Conservation (phyloP, 2,797 vertebrate genomes). For the Megaceryle alcyon region DNA sequence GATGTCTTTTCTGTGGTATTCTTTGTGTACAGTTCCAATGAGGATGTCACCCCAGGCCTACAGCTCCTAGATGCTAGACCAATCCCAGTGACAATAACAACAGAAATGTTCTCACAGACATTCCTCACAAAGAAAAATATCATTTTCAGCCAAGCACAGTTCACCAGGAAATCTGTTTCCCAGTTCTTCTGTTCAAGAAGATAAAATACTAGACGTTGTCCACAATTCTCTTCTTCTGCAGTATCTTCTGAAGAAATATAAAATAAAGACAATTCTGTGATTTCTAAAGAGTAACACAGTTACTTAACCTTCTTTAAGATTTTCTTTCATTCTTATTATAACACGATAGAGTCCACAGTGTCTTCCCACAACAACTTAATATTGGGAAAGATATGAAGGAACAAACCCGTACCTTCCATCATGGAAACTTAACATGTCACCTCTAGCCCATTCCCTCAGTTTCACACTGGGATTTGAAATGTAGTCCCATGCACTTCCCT, state of each 20-base stretch:
- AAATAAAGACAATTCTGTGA: neutral
- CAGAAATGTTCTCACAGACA: neutral
- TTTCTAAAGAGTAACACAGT: neutral
- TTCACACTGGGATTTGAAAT: neutral
- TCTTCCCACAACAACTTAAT: neutral
- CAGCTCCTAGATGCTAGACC: neutral
- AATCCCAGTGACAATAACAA: neutral
- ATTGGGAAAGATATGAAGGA: neutral
- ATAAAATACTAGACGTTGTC: neutral
- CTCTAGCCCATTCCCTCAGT: neutral
- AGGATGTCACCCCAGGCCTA: neutral
- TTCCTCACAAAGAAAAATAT: neutral
- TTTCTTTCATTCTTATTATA: neutral
- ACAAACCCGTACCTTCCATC: neutral
- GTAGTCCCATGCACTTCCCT: constrained; percentile 33
- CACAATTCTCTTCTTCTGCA: neutral
- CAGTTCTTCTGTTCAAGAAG: neutral
- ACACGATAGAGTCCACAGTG: neutral
- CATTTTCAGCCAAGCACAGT: neutral
- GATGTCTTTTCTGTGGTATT: neutral
- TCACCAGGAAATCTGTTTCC: neutral
- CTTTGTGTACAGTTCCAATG: neutral
- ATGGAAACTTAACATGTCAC: neutral
- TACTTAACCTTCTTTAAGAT: neutral
- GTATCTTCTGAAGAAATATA: neutral